A percentile compares a stretch with the other conserved stretches of the same genome.
These are phyloP conservation scores for Augochlora pura DNA, from an alignment of 1,140 invertebrate species.

Conservation along the genomic window DNA sequence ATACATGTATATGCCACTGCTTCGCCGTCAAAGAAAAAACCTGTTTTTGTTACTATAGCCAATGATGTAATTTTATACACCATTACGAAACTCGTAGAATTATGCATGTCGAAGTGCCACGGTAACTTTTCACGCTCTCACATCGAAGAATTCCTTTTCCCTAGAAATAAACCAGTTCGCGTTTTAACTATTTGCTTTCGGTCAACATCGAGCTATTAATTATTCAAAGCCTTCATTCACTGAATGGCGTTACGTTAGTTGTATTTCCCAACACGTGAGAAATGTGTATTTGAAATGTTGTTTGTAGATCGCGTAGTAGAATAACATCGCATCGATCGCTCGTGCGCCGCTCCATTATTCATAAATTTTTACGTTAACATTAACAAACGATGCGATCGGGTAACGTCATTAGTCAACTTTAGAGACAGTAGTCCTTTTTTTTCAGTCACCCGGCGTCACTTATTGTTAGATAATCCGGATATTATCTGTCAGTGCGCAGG, in stretches of 20 bases:
- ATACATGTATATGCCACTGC: neutral
- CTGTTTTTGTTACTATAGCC: slow-evolving; percentile 14
- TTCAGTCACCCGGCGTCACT: no score
- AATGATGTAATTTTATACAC: slow-evolving; percentile 17
- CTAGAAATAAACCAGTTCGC: neutral
- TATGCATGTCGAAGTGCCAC: neutral
- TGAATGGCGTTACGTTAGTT: neutral
- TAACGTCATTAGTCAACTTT: no score
- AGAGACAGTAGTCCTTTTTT: no score
- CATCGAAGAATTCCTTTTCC: neutral
- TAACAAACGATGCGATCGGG: no score
- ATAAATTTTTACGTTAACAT: no score
- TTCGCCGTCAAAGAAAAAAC: neutral
- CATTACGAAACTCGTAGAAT: slow-evolving; percentile 20
- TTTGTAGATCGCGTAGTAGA: neutral
- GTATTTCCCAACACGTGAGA: neutral
- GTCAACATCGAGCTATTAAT: neutral
- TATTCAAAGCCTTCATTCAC: neutral
- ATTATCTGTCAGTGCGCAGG: no score
- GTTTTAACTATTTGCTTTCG: neutral
- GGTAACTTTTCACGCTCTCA: neutral
- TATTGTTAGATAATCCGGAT: no score
- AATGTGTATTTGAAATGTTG: neutral
- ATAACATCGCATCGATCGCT: neutral
- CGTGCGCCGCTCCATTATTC: no score